phyloP scores from a whole-genome alignment of 2,113 vertebrate species.

The Mixornis gularis region DNA sequence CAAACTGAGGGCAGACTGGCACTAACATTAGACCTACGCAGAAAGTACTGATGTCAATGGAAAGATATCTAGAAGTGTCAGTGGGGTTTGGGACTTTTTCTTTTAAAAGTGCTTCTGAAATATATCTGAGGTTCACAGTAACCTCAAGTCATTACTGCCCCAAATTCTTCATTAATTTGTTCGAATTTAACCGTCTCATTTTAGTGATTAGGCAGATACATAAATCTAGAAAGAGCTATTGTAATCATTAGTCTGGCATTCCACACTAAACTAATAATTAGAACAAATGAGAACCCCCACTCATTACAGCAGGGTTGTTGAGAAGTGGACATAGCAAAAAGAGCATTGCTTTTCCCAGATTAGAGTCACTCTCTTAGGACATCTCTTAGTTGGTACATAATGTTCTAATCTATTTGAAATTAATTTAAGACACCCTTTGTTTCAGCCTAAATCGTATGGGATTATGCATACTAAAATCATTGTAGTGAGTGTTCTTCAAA shows the following conservation, averaged over 20 bases:
- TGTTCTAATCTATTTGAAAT: not conserved
- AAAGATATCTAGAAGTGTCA: not conserved
- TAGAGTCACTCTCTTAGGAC: not conserved
- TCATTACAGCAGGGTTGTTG: not conserved
- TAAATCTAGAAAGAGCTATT: not conserved
- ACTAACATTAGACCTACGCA: not conserved
- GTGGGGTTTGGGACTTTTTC: not conserved
- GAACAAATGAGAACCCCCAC: not conserved
- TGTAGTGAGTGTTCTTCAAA: constrained; percentile 3
- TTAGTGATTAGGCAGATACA: not conserved
- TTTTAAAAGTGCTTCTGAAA: not conserved
- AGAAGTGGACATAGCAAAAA: not conserved
- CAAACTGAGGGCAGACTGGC: not conserved
- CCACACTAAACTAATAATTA: not conserved
- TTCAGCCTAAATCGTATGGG: not conserved
- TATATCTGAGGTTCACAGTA: not conserved
- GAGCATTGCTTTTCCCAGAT: not conserved
- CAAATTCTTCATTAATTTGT: not conserved
- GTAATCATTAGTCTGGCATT: not conserved
- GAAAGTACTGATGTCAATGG: not conserved
- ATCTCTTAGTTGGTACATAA: not conserved
- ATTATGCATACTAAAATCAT: not conserved
- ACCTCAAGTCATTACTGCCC: not conserved
- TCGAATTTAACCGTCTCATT: not conserved
- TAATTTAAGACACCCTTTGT: not conserved